Evolutionary conservation across 1,140 invertebrate genomes (phyloP).

Genomic region (Rhopalosiphum maidis): DNA sequence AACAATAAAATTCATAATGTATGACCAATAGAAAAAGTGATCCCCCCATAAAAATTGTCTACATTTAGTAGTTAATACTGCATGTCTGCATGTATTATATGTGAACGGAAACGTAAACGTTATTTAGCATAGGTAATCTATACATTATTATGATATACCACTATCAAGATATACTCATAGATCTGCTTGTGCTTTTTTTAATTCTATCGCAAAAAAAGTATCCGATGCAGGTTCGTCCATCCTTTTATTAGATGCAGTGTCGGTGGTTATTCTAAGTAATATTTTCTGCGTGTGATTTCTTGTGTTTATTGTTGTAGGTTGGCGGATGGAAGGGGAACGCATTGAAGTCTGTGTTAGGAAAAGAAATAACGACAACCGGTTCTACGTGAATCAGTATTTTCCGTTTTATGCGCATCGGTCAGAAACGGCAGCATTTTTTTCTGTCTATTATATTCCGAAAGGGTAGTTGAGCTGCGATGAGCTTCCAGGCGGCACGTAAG

Average conservation of each 20-base stretch:
- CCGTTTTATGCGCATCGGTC: not conserved
- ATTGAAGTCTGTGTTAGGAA: not conserved
- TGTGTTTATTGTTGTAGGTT: not conserved
- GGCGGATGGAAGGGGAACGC: too few species aligned
- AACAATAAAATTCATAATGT: too few species aligned
- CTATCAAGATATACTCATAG: not conserved
- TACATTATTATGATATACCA: not conserved
- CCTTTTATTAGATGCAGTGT: not conserved
- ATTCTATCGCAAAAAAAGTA: not conserved
- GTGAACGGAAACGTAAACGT: too few species aligned
- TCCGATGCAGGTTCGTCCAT: not conserved
- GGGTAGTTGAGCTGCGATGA: not conserved
- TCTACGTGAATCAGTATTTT: not conserved
- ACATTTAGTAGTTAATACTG: too few species aligned
- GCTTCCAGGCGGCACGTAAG: not conserved
- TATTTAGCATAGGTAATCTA: not conserved
- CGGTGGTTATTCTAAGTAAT: not conserved
- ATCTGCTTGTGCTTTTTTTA: not conserved
- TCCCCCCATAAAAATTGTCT: too few species aligned
- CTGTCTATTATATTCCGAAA: not conserved
- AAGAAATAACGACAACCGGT: not conserved
- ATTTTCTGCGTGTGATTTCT: not conserved
- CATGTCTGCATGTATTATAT: too few species aligned
- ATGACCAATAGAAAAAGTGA: too few species aligned
- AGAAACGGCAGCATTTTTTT: not conserved